Evolutionary conservation across 1,140 invertebrate genomes (phyloP).

Genomic region (Apis dorsata): DNA sequence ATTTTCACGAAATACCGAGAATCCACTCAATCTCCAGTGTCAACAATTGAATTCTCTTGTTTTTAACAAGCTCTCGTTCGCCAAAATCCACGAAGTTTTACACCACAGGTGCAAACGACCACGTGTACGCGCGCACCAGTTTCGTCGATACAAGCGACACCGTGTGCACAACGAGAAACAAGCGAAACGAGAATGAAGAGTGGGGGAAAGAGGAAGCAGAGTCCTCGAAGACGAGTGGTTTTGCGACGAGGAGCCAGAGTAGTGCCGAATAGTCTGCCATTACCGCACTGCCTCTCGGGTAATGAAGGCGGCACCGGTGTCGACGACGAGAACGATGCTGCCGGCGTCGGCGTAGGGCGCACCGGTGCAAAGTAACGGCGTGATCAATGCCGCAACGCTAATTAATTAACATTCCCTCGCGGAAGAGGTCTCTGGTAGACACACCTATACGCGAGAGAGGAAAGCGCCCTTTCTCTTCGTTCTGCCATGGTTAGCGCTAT

Average conservation of each 20-base stretch:
- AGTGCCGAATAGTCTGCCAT: slow-evolving; percentile 48
- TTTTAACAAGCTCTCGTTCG: neutral
- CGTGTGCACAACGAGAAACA: neutral
- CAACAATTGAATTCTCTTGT: neutral
- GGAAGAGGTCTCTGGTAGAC: slow-evolving; percentile 62
- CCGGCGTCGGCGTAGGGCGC: slow-evolving; percentile 47
- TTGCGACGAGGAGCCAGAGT: slow-evolving; percentile 30
- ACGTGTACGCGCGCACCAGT: slow-evolving; percentile 1
- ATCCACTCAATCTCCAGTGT: neutral
- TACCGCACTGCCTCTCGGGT: slow-evolving; percentile 49
- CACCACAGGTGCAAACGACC: neutral
- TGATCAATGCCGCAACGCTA: slow-evolving; percentile 70
- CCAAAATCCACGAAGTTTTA: neutral
- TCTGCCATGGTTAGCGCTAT: neutral
- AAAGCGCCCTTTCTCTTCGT: slow-evolving; percentile 29
- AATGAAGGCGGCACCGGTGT: slow-evolving; percentile 50
- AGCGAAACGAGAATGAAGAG: neutral
- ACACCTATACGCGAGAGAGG: slow-evolving; percentile 59
- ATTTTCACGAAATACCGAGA: neutral
- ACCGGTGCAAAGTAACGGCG: slow-evolving; percentile 62
- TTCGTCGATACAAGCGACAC: slow-evolving; percentile 24
- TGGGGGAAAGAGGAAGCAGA: neutral
- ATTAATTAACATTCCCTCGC: slow-evolving; percentile 68
- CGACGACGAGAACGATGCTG: slow-evolving; percentile 24
- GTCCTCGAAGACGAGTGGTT: slow-evolving; percentile 56